Conservation (phyloP, 1,140 invertebrate genomes). For the Ips typographus region DNA sequence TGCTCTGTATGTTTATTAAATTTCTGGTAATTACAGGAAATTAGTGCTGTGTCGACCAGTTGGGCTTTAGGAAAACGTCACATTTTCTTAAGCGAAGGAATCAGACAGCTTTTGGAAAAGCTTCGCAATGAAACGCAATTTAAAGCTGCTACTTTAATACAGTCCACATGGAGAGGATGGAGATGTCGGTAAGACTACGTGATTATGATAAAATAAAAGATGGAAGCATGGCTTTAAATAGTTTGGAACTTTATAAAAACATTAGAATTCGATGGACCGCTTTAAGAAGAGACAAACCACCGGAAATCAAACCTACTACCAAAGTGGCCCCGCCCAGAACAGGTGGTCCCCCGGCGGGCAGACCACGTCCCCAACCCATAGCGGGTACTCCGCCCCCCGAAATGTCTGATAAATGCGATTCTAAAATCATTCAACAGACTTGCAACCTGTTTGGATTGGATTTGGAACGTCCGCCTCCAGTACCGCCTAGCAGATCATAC, state of each 20-base stretch:
- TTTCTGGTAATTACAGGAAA: conserved; percentile 41
- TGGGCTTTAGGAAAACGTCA: conserved; percentile 92
- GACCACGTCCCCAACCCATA: conserved; percentile 84
- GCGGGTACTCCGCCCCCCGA: conserved; percentile 79
- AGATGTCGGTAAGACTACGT: conserved; percentile 51
- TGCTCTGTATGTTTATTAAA: not conserved
- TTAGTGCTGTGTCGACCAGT: conserved; percentile 66
- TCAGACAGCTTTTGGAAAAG: conserved; percentile 84
- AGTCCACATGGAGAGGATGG: conserved; percentile 82
- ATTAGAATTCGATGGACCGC: conserved; percentile 67
- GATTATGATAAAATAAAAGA: not conserved
- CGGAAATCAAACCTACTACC: not conserved
- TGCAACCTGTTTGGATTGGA: conserved; percentile 88
- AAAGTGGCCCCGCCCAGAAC: conserved; percentile 32
- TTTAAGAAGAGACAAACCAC: conserved; percentile 55
- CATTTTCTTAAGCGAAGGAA: conserved; percentile 91
- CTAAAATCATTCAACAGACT: conserved; percentile 85
- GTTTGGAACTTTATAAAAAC: not conserved
- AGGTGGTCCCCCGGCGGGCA: conserved; percentile 47
- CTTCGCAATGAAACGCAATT: conserved; percentile 74
- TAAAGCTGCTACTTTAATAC: conserved; percentile 74
- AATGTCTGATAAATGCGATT: conserved; percentile 76
- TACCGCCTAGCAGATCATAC: conserved; percentile 86
- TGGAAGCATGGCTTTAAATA: not conserved
- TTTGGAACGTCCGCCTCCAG: conserved; percentile 84